Evolutionary conservation across 2,797 vertebrate species (phyloP), one percentile per base, ranked within the genome.

Genomic region (Anguilla anguilla): DNA sequence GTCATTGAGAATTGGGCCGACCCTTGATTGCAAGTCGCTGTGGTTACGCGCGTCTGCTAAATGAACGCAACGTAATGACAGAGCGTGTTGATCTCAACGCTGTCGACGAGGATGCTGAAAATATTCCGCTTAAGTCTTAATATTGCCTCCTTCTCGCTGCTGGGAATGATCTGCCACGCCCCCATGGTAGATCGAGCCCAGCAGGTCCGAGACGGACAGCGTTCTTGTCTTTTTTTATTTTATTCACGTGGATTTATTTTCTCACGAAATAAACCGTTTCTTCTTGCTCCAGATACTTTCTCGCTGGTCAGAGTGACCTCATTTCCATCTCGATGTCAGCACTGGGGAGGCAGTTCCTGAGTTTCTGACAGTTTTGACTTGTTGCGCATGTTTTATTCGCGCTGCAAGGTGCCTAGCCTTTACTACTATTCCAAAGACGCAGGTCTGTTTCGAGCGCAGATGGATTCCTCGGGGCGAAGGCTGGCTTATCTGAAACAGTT

Each of bases 371-470:
- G 57, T 53, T 35, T 85, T n/a, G 57, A 88, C 87, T 87, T 93
- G 92, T 93, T 93, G 92, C 92, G 92, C 88, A 93, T 91, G 91
- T 92, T 87, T 87, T 89, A 91, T 91, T 93, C 84, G 84, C 59
- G 43, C 69, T 35, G 1, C 19, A 49, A 28, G 13, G 51, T 59
- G 87, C 55, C 83, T 35, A 72, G 51, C 84, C 61, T 86, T 43
- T 67, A 64, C 64, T 82, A n/a, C 49, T 10, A 15, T 53, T 46
- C 67, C 64, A 10, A 28, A 6, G 72, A 35, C 61, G 43, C 87
- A 10, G 49, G n/a, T 85, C 83, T 83, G 59, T 87, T 89, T 83
- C 51, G 25, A 72, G 88, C 74, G 72, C 87, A 61, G 9, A 35
- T 59, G 43, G 61, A 31, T 49, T 85, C 19, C 49, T 64, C 49